Evolutionary conservation across 2,113 vertebrate genomes (phyloP).

Genomic region (Sander lucioperca): DNA sequence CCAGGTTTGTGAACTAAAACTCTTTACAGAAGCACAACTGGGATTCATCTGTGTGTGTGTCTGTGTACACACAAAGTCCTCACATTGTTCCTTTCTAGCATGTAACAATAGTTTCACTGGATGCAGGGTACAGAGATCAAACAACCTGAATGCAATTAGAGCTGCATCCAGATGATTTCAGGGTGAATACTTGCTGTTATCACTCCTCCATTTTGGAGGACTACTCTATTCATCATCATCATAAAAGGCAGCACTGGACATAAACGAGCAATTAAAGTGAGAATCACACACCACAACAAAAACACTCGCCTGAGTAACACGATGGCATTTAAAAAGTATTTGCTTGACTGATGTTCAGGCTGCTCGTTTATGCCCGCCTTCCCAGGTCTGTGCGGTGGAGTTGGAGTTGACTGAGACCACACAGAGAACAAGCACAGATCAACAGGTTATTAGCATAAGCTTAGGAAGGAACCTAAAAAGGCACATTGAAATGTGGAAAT

Average conservation of each 20-base stretch:
- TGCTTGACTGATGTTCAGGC: constrained; percentile 41
- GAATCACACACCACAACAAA: constrained; percentile 48
- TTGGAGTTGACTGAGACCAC: constrained; percentile 38
- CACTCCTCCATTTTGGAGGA: constrained; percentile 41
- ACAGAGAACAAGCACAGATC: constrained; percentile 51
- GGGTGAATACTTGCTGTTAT: constrained; percentile 49
- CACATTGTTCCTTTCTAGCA: constrained; percentile 10
- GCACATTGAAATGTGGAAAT: constrained; percentile 62
- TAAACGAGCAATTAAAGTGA: constrained; percentile 54
- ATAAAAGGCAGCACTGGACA: constrained; percentile 35
- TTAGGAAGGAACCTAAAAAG: constrained; percentile 31
- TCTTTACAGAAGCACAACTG: not conserved
- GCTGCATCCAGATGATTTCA: constrained; percentile 53
- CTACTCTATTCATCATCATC: constrained; percentile 42
- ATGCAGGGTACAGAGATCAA: constrained; percentile 49
- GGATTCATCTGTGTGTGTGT: not conserved
- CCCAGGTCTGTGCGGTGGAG: constrained; percentile 2
- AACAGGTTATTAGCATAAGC: constrained; percentile 66
- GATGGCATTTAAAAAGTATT: constrained; percentile 51
- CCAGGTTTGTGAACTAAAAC: constrained; percentile 22
- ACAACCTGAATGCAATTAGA: constrained; percentile 64
- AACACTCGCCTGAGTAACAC: constrained; percentile 29
- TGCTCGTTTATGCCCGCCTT: constrained; percentile 39
- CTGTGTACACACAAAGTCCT: constrained; percentile 8
- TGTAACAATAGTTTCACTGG: constrained; percentile 27